These are phyloP conservation scores for Pogonocherus hispidulus DNA, from an alignment of 2,888 invertebrate genomes.

Conservation along the genomic window DNA sequence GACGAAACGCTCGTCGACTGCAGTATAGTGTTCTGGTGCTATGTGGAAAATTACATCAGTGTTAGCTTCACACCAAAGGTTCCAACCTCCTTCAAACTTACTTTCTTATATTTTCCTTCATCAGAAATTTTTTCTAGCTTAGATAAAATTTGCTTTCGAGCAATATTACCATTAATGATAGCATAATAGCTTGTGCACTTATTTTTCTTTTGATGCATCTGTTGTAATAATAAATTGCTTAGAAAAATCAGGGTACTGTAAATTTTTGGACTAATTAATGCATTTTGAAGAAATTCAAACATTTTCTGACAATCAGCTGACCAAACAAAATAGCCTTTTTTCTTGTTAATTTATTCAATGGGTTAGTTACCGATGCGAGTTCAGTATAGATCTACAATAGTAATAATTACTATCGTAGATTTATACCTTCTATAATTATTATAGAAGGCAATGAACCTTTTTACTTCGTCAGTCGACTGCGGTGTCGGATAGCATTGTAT, in stretches of 20 bases:
- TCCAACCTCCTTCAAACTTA: constrained; percentile 3
- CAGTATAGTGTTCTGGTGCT: no score
- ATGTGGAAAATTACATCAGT: no score
- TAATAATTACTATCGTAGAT: no score
- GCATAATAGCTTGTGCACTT: constrained; percentile 13
- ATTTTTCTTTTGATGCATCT: constrained; percentile 17
- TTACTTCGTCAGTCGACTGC: constrained; percentile 29
- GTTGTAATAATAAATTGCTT: no score
- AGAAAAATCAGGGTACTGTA: no score
- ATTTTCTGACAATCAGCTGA: background rate
- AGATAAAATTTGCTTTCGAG: constrained; percentile 9
- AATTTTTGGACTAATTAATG: constrained; percentile 28
- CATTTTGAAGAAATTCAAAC: constrained; percentile 13
- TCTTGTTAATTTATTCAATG: constrained; percentile 16
- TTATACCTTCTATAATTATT: constrained; percentile 29
- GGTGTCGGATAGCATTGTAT: constrained; percentile 26
- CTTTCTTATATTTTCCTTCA: background rate
- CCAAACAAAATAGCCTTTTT: background rate
- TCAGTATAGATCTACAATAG: no score
- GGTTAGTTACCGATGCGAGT: constrained; percentile 21
- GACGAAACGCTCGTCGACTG: no score
- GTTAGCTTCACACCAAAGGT: no score
- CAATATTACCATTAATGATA: constrained; percentile 11
- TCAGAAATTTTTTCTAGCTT: constrained; percentile 3
- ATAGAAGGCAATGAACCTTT: constrained; percentile 26